Evolutionary conservation across 2,888 invertebrate genomes (phyloP).

Genomic region (Apocheima hispidaria): DNA sequence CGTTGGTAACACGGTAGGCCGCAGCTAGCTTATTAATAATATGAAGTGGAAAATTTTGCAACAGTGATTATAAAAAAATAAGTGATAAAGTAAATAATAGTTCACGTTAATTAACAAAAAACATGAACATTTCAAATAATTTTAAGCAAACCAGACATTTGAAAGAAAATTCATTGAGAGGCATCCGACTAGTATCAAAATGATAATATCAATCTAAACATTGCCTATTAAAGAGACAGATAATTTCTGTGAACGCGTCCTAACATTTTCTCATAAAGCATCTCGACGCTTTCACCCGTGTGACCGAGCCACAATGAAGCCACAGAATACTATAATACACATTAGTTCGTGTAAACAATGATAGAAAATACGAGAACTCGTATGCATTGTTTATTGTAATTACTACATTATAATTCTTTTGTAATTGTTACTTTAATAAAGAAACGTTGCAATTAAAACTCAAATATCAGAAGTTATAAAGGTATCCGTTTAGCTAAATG

Average conservation of each 20-base stretch:
- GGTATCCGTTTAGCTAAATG: not conserved
- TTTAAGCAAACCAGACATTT: too few species aligned
- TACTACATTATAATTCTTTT: conserved; percentile 39
- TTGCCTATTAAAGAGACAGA: conserved; percentile 31
- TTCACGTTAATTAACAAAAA: too few species aligned
- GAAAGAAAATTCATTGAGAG: too few species aligned
- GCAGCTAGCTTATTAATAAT: too few species aligned
- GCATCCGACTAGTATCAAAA: conserved; percentile 5
- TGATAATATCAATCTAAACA: conserved; percentile 20
- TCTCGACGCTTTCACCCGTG: conserved; percentile 58
- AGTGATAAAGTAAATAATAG: too few species aligned
- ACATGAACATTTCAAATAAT: too few species aligned
- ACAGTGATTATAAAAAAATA: too few species aligned
- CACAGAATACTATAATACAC: conserved; percentile 35
- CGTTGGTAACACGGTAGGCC: too few species aligned
- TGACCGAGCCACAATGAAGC: conserved; percentile 53
- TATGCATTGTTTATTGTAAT: conserved; percentile 43
- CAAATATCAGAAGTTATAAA: not conserved
- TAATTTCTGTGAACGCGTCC: conserved; percentile 46
- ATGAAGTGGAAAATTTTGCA: too few species aligned
- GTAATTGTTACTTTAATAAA: conserved; percentile 45
- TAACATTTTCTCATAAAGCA: conserved; percentile 45
- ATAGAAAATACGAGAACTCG: conserved; percentile 38
- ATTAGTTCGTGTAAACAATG: conserved; percentile 38
- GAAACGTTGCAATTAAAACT: not conserved